phyloP scores from a whole-genome alignment of 2,113 vertebrate species.

The Donacobius atricapilla region DNA sequence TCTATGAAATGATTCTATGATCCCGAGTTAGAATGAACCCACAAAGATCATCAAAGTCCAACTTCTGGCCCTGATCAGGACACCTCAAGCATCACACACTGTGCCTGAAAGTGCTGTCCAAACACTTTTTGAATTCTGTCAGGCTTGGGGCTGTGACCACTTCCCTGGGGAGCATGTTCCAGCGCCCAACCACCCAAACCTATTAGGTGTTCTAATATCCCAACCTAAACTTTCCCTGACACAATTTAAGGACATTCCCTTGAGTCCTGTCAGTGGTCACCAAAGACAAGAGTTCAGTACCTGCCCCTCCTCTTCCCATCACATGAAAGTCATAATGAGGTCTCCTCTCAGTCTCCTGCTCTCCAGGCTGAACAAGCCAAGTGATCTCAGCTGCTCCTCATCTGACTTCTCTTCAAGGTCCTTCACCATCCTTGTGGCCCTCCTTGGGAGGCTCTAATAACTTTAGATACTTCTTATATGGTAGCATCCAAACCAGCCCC shows the following conservation, averaged over 20 bases:
- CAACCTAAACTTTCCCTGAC: not conserved
- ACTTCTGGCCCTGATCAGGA: not conserved
- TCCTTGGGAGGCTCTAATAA: rapidly evolving
- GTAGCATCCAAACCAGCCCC: rapidly evolving
- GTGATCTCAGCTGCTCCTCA: not conserved
- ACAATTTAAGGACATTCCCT: not conserved
- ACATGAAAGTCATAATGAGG: rapidly evolving
- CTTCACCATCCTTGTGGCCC: not conserved
- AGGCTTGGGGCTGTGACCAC: not conserved
- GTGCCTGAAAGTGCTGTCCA: not conserved
- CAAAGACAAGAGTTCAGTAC: not conserved
- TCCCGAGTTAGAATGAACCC: not conserved
- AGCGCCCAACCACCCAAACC: not conserved
- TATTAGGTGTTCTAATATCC: not conserved
- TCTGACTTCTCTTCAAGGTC: rapidly evolving
- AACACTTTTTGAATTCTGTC: not conserved
- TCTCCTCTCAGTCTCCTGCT: not conserved
- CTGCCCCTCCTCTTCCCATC: not conserved
- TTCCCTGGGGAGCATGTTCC: not conserved
- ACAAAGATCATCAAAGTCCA: not conserved
- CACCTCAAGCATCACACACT: too few species aligned
- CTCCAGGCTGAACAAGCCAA: not conserved
- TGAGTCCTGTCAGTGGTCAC: not conserved
- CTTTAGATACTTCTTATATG: rapidly evolving
- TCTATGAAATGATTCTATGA: not conserved